Evolutionary conservation across 2,113 vertebrate species (phyloP), one percentile per base, ranked within the genome.

Genomic region (Microcebus tavaratra): DNA sequence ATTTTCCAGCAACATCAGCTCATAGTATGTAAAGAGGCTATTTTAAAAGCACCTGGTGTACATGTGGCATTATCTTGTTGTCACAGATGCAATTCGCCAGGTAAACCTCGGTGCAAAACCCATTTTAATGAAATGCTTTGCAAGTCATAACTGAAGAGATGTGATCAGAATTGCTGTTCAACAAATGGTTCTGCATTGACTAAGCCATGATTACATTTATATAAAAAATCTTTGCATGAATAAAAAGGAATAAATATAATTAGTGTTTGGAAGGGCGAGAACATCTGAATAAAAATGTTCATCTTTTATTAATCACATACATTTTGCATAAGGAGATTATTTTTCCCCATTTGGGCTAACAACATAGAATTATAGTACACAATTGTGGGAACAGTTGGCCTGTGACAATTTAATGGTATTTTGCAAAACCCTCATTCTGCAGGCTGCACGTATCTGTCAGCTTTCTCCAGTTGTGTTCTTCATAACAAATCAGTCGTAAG

Each of bases 291-390:
- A 48, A 87, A 97, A 96, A 81, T 39, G 88, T 45, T 98, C 95
- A 92, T 95, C 79, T 98, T 95, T 94, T 79, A 97, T 90, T 97
- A 97, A 97, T 92, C 79, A 0, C 53, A 50, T 84, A 39, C 55
- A 96, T 97, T 97, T 97, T 95, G 97, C 73, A 88, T 88, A 93
- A 93, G 90, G 78, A 96, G 97, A 97, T 98, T 79, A 97, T 88
- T 97, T 96, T 78, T 97, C 76, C 21, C 39, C 95, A 91, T 95
- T 84, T 70, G 91, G 36, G 48, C 36, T 36, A 95, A 73, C 48
- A 39, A 76, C 13, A 20, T 86, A 59, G 87, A 98, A 95, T 96
- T 91, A 96, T 14, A 59, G 31, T 59, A 59, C 72, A 53, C 53
- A 91, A 98, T 82, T 84, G 83, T 57, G 89, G 53, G 20, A 87